Evolutionary conservation across 2,113 vertebrate species (phyloP).

Genomic region (Cheilinus undulatus): DNA sequence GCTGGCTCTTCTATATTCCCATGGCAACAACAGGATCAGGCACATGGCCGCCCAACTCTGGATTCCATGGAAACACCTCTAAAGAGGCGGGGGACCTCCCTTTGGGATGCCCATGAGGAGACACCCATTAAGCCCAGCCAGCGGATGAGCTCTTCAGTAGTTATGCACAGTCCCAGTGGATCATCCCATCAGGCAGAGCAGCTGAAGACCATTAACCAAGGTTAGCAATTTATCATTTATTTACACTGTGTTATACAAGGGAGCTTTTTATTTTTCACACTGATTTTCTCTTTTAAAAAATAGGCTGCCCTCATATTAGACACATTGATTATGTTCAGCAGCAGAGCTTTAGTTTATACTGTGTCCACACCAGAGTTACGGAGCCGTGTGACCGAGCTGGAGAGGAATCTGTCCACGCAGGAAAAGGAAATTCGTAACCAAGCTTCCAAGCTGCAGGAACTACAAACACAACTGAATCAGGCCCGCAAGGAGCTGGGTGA

Average conservation of each 20-base stretch:
- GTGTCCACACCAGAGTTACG: conserved; percentile 83
- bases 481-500: conserved; percentile 85
- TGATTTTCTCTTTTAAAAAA: background rate
- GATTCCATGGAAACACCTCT: conserved; percentile 82
- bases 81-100: conserved; percentile 79
- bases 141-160: conserved; percentile 62
- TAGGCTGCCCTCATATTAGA: background rate
- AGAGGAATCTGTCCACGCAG: conserved; percentile 85
- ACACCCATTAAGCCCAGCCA: conserved; percentile 80
- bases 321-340: background rate
- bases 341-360: background rate
- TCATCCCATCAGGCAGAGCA: conserved; percentile 82
- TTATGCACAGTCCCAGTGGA: conserved; percentile 70
- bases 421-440: conserved; percentile 86
- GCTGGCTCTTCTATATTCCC: conserved; percentile 92
- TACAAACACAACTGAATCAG: conserved; percentile 86
- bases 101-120: conserved; percentile 82
- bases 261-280: background rate
- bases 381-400: conserved; percentile 84
- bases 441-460: conserved; percentile 84
- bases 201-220: conserved; percentile 89
- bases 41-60: conserved; percentile 73
- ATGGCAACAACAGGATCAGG: conserved; percentile 90
- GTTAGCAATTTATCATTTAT: conserved; percentile 65
- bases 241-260: background rate